Conservation (phyloP, 2,888 invertebrate genomes). For the Leptura quadrifasciata region DNA sequence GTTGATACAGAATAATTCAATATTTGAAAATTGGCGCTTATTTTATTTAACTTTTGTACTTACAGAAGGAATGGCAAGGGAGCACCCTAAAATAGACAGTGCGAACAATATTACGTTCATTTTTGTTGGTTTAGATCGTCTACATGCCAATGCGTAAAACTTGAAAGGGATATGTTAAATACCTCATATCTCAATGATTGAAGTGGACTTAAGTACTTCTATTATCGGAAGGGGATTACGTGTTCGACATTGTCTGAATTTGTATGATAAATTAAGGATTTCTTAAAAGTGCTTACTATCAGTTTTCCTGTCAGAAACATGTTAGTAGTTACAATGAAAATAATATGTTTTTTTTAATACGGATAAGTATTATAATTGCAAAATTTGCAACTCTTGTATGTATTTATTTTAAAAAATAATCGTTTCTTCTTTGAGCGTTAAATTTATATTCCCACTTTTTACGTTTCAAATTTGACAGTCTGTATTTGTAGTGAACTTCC, state of each 20-base stretch:
- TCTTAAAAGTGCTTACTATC: not conserved
- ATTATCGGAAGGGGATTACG: not conserved
- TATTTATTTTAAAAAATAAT: no score
- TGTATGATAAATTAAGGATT: not conserved
- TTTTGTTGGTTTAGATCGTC: not conserved
- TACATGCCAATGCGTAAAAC: not conserved
- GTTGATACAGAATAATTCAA: not conserved
- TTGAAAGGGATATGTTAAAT: not conserved
- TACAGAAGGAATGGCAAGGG: not conserved
- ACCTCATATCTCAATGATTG: not conserved
- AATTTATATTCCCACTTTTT: no score
- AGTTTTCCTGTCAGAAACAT: not conserved
- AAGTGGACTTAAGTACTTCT: not conserved
- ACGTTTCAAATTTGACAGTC: no score
- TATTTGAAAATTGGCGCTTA: no score
- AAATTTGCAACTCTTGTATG: no score
- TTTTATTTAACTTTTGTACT: not conserved
- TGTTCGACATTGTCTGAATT: not conserved
- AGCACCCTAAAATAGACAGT: conserved; percentile 7
- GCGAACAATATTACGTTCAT: not conserved
- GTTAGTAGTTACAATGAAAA: not conserved
- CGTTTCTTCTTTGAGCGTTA: no score
- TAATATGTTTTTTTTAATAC: not conserved
- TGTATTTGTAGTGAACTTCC: no score
- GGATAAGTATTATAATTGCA: not conserved